Evolutionary conservation across 2,888 invertebrate species (phyloP).

Genomic region (Megastigmus dorsalis): DNA sequence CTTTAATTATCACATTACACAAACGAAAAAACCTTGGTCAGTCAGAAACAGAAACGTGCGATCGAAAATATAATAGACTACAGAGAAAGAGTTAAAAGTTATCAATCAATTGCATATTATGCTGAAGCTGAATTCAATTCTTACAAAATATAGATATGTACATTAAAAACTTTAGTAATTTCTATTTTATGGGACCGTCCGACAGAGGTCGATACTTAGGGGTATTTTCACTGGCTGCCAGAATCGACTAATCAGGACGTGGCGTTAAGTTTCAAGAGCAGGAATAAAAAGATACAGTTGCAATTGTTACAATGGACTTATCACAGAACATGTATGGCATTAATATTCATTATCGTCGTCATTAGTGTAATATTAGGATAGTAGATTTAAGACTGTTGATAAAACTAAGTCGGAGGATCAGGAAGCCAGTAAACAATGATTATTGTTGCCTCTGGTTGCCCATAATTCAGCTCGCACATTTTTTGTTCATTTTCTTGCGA

Average conservation of each 20-base stretch:
- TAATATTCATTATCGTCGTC: slow-evolving; percentile 73
- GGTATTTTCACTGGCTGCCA: slow-evolving; percentile 70
- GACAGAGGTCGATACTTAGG: slow-evolving; percentile 59
- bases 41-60: slow-evolving; percentile 50
- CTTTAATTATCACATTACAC: slow-evolving; percentile 52
- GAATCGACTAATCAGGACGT: slow-evolving; percentile 62
- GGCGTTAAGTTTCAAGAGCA: slow-evolving; percentile 60
- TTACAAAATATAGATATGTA: slow-evolving; percentile 56
- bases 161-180: slow-evolving; percentile 56
- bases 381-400: slow-evolving; percentile 68
- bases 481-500: slow-evolving; percentile 54
- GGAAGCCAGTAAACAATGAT: slow-evolving; percentile 73
- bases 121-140: slow-evolving; percentile 54
- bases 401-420: slow-evolving; percentile 73
- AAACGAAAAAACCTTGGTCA: slow-evolving; percentile 51
- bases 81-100: slow-evolving; percentile 34
- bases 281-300: slow-evolving; percentile 70
- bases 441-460: slow-evolving; percentile 70
- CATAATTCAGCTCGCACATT: slow-evolving; percentile 68
- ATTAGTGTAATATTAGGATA: slow-evolving; percentile 65
- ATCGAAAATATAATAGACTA: slow-evolving; percentile 37
- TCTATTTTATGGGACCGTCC: slow-evolving; percentile 54
- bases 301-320: slow-evolving; percentile 75
- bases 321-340: slow-evolving; percentile 76
- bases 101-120: slow-evolving; percentile 50